These are phyloP conservation scores for Sciaenops ocellatus DNA, from an alignment of 2,797 vertebrate genomes.

Conservation along the genomic window DNA sequence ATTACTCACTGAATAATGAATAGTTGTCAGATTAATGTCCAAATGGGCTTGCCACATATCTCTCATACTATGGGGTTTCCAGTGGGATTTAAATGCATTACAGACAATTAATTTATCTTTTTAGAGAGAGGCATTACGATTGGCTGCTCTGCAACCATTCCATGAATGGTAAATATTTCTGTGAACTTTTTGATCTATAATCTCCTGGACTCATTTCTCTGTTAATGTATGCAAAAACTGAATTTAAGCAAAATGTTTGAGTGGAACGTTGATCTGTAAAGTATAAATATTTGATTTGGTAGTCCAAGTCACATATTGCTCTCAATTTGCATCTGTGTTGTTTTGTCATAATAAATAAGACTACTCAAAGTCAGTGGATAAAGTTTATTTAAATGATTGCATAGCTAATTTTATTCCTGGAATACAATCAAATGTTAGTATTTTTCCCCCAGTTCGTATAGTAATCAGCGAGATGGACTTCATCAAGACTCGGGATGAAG, in stretches of 20 bases:
- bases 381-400: slow-evolving; percentile 19
- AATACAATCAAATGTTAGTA: slow-evolving; percentile 33
- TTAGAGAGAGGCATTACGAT: slow-evolving; percentile 73
- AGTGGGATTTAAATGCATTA: slow-evolving; percentile 79
- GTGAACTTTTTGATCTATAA: slow-evolving; percentile 70
- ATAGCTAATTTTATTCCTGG: neutral
- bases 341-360: slow-evolving; percentile 20
- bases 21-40: slow-evolving; percentile 84
- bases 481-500: slow-evolving; percentile 93
- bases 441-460: slow-evolving; percentile 88
- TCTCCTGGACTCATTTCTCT: slow-evolving; percentile 51
- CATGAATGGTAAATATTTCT: slow-evolving; percentile 73
- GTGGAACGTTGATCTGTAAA: slow-evolving; percentile 53
- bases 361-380: neutral
- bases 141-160: slow-evolving; percentile 69
- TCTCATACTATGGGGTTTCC: slow-evolving; percentile 78
- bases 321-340: slow-evolving; percentile 14
- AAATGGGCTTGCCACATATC: slow-evolving; percentile 81
- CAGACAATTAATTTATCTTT: slow-evolving; percentile 81
- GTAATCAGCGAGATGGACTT: slow-evolving; percentile 94
- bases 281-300: slow-evolving; percentile 43
- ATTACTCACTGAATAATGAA: slow-evolving; percentile 86
- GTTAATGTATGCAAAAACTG: slow-evolving; percentile 59
- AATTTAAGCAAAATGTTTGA: slow-evolving; percentile 52
- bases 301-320: slow-evolving; percentile 22